Evolutionary conservation across 2,797 vertebrate genomes (phyloP).

Genomic region (Dermochelys coriacea): DNA sequence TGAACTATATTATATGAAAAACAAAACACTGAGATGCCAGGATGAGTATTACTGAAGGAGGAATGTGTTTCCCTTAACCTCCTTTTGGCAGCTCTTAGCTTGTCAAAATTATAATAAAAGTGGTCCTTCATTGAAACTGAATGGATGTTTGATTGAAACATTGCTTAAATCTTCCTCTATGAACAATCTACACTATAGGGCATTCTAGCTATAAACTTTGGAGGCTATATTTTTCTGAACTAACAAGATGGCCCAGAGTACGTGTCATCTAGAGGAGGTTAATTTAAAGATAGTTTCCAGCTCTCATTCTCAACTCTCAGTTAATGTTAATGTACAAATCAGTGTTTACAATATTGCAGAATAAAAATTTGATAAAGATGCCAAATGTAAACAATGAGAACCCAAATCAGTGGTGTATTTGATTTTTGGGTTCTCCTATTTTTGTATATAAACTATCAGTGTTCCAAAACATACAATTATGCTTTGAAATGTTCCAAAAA

Average conservation of each 20-base stretch:
- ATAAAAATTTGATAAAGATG: background rate
- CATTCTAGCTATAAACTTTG: background rate
- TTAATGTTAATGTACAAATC: background rate
- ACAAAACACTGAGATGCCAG: background rate
- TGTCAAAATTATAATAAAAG: background rate
- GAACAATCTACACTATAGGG: background rate
- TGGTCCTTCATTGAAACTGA: background rate
- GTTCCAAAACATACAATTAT: background rate
- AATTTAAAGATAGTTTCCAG: background rate
- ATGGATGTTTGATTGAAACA: background rate
- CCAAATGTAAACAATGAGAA: background rate
- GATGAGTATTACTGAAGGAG: background rate
- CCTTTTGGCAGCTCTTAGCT: background rate
- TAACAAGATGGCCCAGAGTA: background rate
- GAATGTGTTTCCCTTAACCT: background rate
- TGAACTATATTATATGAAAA: background rate
- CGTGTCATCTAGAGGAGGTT: background rate
- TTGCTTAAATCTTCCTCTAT: background rate
- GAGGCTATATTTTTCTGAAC: background rate
- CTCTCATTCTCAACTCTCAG: background rate
- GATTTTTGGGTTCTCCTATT: background rate
- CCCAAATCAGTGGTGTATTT: background rate
- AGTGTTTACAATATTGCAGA: background rate
- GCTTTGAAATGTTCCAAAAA: background rate
- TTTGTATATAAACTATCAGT: background rate